Conservation (phyloP, 2,797 vertebrate genomes). For the Argentina silus region DNA sequence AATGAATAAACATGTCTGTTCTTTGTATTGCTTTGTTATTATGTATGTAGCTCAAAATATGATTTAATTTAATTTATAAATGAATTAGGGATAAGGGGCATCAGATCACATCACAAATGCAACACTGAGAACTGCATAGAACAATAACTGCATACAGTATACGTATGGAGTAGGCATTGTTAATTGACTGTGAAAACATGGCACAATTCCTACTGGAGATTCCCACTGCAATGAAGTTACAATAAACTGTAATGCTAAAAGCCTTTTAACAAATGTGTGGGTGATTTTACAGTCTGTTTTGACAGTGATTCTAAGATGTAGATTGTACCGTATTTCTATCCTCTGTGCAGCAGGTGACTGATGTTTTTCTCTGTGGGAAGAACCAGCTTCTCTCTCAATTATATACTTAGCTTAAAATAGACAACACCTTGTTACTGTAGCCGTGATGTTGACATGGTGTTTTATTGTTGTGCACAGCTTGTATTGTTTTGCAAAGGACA, state of each 20-base stretch:
- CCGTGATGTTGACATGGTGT: slow-evolving; percentile 49
- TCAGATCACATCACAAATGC: not conserved
- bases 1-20: no score
- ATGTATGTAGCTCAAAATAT: not conserved
- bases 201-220: not conserved
- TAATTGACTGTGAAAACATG: not conserved
- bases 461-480: slow-evolving; percentile 28
- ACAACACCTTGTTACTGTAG: slow-evolving; percentile 45
- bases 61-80: not conserved
- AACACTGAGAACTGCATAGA: not conserved
- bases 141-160: not conserved
- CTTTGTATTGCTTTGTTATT: no score
- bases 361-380: slow-evolving; percentile 50
- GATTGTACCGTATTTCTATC: slow-evolving; percentile 37
- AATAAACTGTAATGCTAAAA: slow-evolving; percentile 35
- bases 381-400: slow-evolving; percentile 32
- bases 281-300: slow-evolving; percentile 54
- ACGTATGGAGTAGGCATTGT: not conserved
- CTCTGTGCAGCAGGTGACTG: slow-evolving; percentile 54
- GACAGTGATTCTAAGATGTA: slow-evolving; percentile 45
- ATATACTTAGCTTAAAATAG: slow-evolving; percentile 58
- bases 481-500: slow-evolving; percentile 32
- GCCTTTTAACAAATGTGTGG: slow-evolving; percentile 49
- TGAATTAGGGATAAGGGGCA: not conserved
- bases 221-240: slow-evolving; percentile 24